These are phyloP conservation scores for Ficedula albicollis DNA, from an alignment of 2,797 vertebrate species.

Conservation along the genomic window DNA sequence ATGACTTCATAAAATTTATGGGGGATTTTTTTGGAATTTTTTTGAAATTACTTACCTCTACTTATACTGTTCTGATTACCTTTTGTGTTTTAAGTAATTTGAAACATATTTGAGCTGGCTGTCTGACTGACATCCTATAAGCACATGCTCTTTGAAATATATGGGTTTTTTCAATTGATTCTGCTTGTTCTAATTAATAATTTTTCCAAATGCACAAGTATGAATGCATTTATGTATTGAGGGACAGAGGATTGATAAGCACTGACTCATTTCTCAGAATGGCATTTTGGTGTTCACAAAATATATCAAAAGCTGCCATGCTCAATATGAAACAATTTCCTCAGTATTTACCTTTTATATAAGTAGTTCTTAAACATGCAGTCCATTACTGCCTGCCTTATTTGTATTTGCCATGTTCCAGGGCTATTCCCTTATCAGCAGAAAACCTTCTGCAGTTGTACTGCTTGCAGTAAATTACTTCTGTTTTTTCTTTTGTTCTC, in stretches of 20 bases:
- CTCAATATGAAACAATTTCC: neutral
- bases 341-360: slow-evolving; percentile 1
- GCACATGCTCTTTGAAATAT: neutral
- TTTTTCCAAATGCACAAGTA: neutral
- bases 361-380: slow-evolving; percentile 41
- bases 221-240: neutral
- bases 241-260: neutral
- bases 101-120: neutral
- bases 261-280: neutral
- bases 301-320: slow-evolving; percentile 13
- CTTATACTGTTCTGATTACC: neutral
- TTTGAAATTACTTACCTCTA: neutral
- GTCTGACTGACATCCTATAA: slow-evolving; percentile 27
- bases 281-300: neutral
- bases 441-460: neutral
- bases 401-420: slow-evolving; percentile 39
- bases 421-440: slow-evolving; percentile 51
- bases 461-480: slow-evolving; percentile 33
- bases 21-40: neutral
- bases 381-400: neutral
- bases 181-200: slow-evolving; percentile 5
- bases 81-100: neutral
- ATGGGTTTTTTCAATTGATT: slow-evolving; percentile 12
- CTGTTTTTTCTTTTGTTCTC: slow-evolving; percentile 51
- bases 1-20: neutral